A percentile compares a stretch with the other conserved stretches of the same genome.
Evolutionary conservation across 2,888 invertebrate genomes (phyloP).

Genomic region (Meloe dianella): DNA sequence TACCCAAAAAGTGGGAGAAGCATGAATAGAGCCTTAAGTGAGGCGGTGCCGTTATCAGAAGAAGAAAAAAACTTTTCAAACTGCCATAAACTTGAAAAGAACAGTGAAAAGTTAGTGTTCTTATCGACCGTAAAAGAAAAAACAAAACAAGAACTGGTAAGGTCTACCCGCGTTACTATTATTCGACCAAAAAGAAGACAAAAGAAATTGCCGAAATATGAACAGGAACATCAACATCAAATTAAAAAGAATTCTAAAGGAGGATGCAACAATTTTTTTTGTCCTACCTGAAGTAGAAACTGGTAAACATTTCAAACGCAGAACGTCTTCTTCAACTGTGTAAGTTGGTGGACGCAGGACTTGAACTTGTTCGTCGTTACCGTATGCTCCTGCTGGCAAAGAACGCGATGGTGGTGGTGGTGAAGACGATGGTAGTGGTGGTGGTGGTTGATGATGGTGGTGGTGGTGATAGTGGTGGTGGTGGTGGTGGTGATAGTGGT

Average conservation of each 20-base stretch:
- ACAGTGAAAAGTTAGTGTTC: conserved; percentile 37
- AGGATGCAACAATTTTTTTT: conserved; percentile 15
- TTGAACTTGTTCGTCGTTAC: conserved; percentile 44
- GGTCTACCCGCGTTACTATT: conserved; percentile 24
- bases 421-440: conserved; percentile 15
- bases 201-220: neutral
- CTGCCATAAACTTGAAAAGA: conserved; percentile 56
- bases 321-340: conserved; percentile 28
- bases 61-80: conserved; percentile 55
- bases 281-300: conserved; percentile 49
- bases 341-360: conserved; percentile 43
- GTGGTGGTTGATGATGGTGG: conserved; percentile 4
- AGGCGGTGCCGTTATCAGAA: conserved; percentile 49
- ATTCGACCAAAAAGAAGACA: conserved; percentile 31
- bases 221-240: neutral
- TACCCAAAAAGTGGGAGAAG: conserved; percentile 48
- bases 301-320: conserved; percentile 38
- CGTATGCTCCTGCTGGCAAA: conserved; percentile 39
- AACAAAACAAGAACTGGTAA: conserved; percentile 41
- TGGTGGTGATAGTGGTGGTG: conserved; percentile 17
- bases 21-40: conserved; percentile 47
- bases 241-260: neutral
- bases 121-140: conserved; percentile 38
- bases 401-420: conserved; percentile 27
- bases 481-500: conserved; percentile 28